Evolutionary conservation across 2,113 vertebrate species (phyloP).

Genomic region (Stigmatopora argus): DNA sequence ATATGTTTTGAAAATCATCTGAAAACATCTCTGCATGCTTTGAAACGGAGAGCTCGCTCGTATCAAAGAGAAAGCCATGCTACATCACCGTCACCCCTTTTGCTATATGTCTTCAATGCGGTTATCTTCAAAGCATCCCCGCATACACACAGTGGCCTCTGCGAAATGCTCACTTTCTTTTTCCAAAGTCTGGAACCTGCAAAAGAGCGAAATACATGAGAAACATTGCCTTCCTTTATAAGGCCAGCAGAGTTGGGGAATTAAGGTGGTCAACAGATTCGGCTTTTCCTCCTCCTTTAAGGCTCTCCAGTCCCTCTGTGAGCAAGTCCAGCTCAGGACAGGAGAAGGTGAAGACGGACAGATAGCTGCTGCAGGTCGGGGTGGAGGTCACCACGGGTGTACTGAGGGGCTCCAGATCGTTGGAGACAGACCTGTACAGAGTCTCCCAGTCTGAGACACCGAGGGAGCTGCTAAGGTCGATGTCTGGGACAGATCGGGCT

Average conservation of each 20-base stretch:
- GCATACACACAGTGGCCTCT: slow-evolving; percentile 36
- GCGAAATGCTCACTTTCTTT: slow-evolving; percentile 30
- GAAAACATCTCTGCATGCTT: slow-evolving; percentile 86
- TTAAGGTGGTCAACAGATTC: slow-evolving; percentile 93
- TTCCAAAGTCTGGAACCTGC: slow-evolving; percentile 46
- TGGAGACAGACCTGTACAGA: slow-evolving; percentile 77
- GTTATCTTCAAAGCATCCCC: slow-evolving; percentile 24
- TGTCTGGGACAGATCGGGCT: slow-evolving; percentile 89
- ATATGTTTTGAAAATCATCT: slow-evolving; percentile 44
- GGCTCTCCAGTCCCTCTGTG: slow-evolving; percentile 79
- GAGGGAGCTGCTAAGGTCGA: slow-evolving; percentile 89
- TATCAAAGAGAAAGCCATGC: slow-evolving; percentile 84
- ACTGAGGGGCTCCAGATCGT: slow-evolving; percentile 91
- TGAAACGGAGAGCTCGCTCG: slow-evolving; percentile 58
- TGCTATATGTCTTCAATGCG: slow-evolving; percentile 37
- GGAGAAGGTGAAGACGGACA: slow-evolving; percentile 91
- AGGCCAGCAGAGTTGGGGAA: slow-evolving; percentile 93
- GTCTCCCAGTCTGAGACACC: slow-evolving; percentile 95
- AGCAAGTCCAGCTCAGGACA: slow-evolving; percentile 90
- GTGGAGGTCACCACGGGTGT: slow-evolving; percentile 93
- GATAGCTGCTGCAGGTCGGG: slow-evolving; percentile 86
- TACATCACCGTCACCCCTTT: slow-evolving; percentile 78
- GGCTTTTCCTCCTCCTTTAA: slow-evolving; percentile 82
- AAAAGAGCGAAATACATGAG: slow-evolving; percentile 35
- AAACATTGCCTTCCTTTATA: slow-evolving; percentile 67